phyloP scores from a whole-genome alignment of 1,140 invertebrate species.

The Brachionus angularis region DNA sequence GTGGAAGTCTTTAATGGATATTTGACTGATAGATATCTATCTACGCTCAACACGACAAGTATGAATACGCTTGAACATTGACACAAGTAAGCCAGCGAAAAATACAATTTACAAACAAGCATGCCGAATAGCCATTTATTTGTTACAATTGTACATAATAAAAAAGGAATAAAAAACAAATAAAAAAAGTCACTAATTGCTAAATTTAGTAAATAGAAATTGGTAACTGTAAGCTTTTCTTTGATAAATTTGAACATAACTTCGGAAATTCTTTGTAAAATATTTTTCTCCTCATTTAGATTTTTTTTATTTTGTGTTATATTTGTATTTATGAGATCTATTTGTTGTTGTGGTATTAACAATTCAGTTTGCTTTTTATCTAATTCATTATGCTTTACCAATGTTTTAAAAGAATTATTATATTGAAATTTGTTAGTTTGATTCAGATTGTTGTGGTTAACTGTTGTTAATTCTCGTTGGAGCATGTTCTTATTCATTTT shows the following conservation, averaged over 20 bases:
- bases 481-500: not conserved
- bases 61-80: constrained; percentile 43
- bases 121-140: constrained; percentile 9
- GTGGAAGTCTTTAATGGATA: constrained; percentile 19
- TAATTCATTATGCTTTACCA: too few species aligned
- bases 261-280: not conserved
- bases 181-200: constrained; percentile 34
- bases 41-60: constrained; percentile 20
- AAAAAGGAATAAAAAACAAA: constrained; percentile 19
- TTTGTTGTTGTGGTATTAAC: not conserved
- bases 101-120: constrained; percentile 21
- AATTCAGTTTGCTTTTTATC: not conserved
- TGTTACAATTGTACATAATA: not conserved
- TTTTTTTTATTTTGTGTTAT: not conserved
- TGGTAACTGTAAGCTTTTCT: constrained; percentile 38
- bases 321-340: not conserved
- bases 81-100: constrained; percentile 25
- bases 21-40: constrained; percentile 39
- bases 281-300: not conserved
- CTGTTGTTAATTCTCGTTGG: not conserved
- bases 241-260: not conserved
- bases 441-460: not conserved
- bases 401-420: too few species aligned
- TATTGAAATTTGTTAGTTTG: too few species aligned
- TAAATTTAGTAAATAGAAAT: constrained; percentile 35